Base-by-base conservation (phyloP, 2,113 vertebrate species). In the Hystrix brachyura region DNA sequence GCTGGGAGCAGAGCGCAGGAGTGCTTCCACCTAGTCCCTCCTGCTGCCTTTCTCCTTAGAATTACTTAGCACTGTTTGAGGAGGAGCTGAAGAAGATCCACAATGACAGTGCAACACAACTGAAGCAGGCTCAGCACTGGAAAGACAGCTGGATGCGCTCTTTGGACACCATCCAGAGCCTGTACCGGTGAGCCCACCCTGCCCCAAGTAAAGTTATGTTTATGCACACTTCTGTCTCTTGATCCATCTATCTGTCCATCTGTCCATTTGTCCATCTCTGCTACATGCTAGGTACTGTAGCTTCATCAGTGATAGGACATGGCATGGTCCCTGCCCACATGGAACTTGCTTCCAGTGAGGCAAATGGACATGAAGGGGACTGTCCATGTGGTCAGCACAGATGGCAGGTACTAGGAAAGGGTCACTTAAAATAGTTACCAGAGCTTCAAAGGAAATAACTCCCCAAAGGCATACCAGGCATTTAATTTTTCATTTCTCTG, bases 81-180 rank as follows among this genome's bases (percentile, higher is more conserved):
- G 85, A 92, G 79, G 90, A 97, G 82, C 4, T 95, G 87, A 97
- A 95, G 92, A 96, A 51, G 72, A 94, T 96, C 81, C 90, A 74
- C 59, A 34, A 84, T 0, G 27, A 97, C 32, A 17, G 0, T 12
- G 0, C 0, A 0, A 2, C 1, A 0, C 94, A 91, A 82, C 7
- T 19, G 46, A 83, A 80, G 57, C 93, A 86, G 9, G 97, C 97
- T 53, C 91, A 87, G 89, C 19, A 43, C 72, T 98, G 97, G 97
- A 98, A 90, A 83, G 91, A 96, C n/a, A 89, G 51, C 95, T 98
- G 97, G 97, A 85, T 85, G 5, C 67, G 19, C 1, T 97, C 97
- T 2, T n/a, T 97, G 23, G 0, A 11, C 15, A 95, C 94, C 76
- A 87, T 98, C 96, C 69, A 9, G 65, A 15, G 60, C 78, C 92